Evolutionary conservation across 2,888 invertebrate species (phyloP).

Genomic region (Ecdyonurus torrentis): DNA sequence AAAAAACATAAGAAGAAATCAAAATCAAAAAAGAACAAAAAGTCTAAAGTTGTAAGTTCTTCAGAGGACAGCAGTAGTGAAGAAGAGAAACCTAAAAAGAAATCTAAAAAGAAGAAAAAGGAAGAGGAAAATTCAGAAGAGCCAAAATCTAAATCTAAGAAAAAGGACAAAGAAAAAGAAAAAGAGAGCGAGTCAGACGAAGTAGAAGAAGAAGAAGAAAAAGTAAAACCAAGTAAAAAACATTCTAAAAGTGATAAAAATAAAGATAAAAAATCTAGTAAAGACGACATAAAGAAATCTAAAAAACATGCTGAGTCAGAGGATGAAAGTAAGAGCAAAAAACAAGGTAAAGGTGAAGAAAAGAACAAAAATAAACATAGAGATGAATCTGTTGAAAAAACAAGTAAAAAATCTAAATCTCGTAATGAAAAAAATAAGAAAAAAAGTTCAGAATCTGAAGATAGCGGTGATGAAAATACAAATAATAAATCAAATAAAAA

Average conservation of each 20-base stretch:
- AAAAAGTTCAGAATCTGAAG: constrained; percentile 16
- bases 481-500: too few species aligned
- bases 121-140: too few species aligned
- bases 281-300: too few species aligned
- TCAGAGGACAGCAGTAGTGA: constrained; percentile 7
- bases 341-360: background rate
- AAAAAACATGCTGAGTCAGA: background rate
- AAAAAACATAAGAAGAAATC: background rate
- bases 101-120: constrained; percentile 3
- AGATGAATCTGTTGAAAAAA: constrained; percentile 5
- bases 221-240: background rate
- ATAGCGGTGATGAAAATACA: background rate
- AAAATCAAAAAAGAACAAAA: background rate
- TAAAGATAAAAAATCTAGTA: too few species aligned
- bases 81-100: constrained; percentile 10
- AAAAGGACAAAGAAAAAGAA: background rate
- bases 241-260: too few species aligned
- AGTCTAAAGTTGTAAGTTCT: background rate
- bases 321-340: background rate
- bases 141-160: background rate
- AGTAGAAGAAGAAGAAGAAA: background rate
- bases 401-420: constrained; percentile 11
- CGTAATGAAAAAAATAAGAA: constrained; percentile 10
- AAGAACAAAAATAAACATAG: background rate
- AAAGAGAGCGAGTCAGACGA: background rate